Evolutionary conservation across 2,113 vertebrate genomes (phyloP), one percentile per base, ranked within the genome.

Genomic region (Eubucco bourcierii): DNA sequence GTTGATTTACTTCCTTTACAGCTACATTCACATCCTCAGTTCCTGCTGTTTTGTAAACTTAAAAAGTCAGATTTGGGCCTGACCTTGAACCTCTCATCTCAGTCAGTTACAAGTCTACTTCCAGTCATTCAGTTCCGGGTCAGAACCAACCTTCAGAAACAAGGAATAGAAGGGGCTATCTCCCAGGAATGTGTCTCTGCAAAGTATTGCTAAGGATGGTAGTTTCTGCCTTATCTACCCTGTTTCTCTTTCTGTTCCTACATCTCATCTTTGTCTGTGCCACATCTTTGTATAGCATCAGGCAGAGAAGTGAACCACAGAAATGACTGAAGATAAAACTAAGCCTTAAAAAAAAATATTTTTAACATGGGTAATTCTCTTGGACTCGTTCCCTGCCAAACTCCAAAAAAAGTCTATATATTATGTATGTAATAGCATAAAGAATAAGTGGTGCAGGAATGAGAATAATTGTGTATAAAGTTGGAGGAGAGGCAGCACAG

Each of bases 1-100:
- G 50, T 18, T 94, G 80, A 91, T 96, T 93, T 95, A 95, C 58
- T 81, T 94, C 77, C 17, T 1, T 61, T 84, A 41, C 73, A 93
- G 15, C 18, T 25, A 15, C 27, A 61, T 75, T 80, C 80, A 75
- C 39, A 33, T 79, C 16, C 86, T 88, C 55, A 76, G 3, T 53
- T 75, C 61, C 59, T 53, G 41, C 33, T 15, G 20, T 9, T 16
- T 13, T 2, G 1, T 81, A 72, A 90, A 88, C 73, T 86, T 91
- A 29, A 74, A 76, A 90, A 85, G 59, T 66, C n/a, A 71, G 28
- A 47, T 84, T 50, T 75, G 16, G 33, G 17, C 34, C 71, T 94
- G 80, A 81, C 66, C 75, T 92, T 85, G 66, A 85, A 75, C 66
- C 8, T 82, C 52, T 79, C 12, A 24, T 66, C 58, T 68, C 37